A percentile compares a stretch with the other conserved stretches of the same genome.
These are phyloP conservation scores for Oryzias celebensis DNA, from an alignment of 2,113 vertebrate genomes.

Conservation along the genomic window DNA sequence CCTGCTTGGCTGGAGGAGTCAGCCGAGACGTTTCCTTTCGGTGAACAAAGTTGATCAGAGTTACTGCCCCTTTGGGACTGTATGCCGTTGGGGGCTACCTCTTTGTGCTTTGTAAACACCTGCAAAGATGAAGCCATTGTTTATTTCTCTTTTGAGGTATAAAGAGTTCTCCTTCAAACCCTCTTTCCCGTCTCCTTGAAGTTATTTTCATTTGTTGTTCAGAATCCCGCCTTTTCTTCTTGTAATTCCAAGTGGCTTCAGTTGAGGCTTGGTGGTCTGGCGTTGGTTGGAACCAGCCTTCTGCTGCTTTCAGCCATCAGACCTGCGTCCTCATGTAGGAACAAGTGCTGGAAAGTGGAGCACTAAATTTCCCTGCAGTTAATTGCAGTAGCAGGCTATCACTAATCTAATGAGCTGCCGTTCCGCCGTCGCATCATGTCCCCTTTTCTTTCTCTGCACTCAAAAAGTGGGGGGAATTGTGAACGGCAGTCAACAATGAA, in stretches of 20 bases:
- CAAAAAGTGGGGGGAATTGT: constrained; percentile 76
- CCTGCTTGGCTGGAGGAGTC: constrained; percentile 23
- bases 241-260: not conserved
- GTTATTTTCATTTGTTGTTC: constrained; percentile 7
- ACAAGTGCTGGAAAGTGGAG: constrained; percentile 75
- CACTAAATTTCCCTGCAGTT: constrained; percentile 62
- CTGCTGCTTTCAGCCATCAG: constrained; percentile 49
- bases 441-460: constrained; percentile 63
- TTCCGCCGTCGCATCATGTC: constrained; percentile 63
- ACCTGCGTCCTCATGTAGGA: constrained; percentile 51
- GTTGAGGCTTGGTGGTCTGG: not conserved
- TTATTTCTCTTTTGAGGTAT: constrained; percentile 41
- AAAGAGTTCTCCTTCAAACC: constrained; percentile 15
- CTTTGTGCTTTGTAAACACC: constrained; percentile 58
- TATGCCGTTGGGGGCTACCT: constrained; percentile 45
- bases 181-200: constrained; percentile 12
- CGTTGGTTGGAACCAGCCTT: too few relatives aligned
- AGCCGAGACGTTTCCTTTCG: constrained; percentile 63
- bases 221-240: not conserved
- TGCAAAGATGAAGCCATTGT: constrained; percentile 56
- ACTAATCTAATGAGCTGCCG: constrained; percentile 80
- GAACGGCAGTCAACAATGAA: constrained; percentile 80
- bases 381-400: constrained; percentile 81
- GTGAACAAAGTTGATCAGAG: constrained; percentile 54
- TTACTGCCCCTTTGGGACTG: constrained; percentile 36